Conservation (phyloP, 2,888 invertebrate species). For the Cryptus armator region DNA sequence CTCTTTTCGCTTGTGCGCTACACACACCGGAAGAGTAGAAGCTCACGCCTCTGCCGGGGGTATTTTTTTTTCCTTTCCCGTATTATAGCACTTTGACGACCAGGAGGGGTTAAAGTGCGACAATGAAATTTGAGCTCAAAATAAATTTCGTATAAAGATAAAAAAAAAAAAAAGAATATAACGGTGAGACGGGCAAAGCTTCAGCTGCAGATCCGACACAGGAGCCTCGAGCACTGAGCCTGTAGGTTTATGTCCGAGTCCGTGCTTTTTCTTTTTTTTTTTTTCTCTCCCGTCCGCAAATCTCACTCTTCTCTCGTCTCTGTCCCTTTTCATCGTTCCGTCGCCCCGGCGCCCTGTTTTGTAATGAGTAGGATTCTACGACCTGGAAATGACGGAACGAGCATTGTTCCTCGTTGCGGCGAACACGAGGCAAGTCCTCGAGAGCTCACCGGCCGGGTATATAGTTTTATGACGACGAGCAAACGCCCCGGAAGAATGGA, state of each 20-base stretch:
- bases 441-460: slow-evolving; percentile 50
- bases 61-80: slow-evolving; percentile 39
- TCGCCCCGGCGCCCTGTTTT: slow-evolving; percentile 19
- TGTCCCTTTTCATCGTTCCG: not conserved
- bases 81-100: slow-evolving; percentile 46
- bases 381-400: slow-evolving; percentile 74
- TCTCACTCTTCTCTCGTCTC: not conserved
- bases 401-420: slow-evolving; percentile 71
- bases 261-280: slow-evolving; percentile 9
- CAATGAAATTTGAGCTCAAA: slow-evolving; percentile 61
- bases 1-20: slow-evolving; percentile 39
- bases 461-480: slow-evolving; percentile 1
- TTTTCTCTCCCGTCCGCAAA: not conserved
- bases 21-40: slow-evolving; percentile 48
- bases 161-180: slow-evolving; percentile 3
- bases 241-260: slow-evolving; percentile 1
- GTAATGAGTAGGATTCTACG: slow-evolving; percentile 49
- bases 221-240: not conserved
- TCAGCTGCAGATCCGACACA: not conserved
- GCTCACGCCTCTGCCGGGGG: slow-evolving; percentile 47
- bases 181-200: slow-evolving; percentile 30
- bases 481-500: slow-evolving; percentile 13
- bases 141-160: slow-evolving; percentile 55
- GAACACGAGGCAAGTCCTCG: slow-evolving; percentile 55
- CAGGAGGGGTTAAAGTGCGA: slow-evolving; percentile 51